Percentiles rank a stretch among this genome's conserved stretches.
Evolutionary conservation across 1,140 invertebrate genomes (phyloP).

Genomic region (Catajapyx aquilonaris): DNA sequence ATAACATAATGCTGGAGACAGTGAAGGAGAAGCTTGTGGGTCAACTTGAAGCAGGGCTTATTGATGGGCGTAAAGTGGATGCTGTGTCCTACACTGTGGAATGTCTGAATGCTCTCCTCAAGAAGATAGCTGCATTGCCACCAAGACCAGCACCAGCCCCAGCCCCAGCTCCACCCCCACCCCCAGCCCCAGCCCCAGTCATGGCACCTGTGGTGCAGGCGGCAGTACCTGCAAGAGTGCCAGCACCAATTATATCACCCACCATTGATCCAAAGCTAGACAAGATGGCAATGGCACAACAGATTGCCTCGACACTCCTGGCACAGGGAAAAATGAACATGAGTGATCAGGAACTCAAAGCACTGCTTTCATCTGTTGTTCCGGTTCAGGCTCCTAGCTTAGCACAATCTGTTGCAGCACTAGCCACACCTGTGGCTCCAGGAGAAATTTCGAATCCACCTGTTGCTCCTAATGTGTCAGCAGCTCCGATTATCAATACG

Average conservation of each 20-base stretch:
- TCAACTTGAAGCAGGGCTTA: conserved; percentile 48
- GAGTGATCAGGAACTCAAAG: conserved; percentile 46
- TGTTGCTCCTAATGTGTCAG: conserved; percentile 18
- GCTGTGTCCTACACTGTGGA: neutral
- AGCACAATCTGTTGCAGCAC: conserved; percentile 5
- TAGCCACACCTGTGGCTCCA: neutral
- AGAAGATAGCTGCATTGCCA: neutral
- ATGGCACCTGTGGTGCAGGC: conserved; percentile 22
- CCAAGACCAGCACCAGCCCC: neutral
- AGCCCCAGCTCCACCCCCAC: neutral
- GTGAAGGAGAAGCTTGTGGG: conserved; percentile 67
- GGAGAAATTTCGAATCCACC: conserved; percentile 9
- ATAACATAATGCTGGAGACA: conserved; percentile 53
- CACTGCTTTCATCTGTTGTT: conserved; percentile 50
- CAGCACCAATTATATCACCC: too few species aligned
- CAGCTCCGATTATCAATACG: too few species aligned
- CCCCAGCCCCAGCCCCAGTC: neutral
- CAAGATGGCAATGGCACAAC: conserved; percentile 46
- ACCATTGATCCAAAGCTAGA: conserved; percentile 43
- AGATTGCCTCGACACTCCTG: conserved; percentile 49
- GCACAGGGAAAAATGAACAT: conserved; percentile 56
- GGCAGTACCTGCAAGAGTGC: conserved; percentile 37
- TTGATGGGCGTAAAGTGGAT: conserved; percentile 21
- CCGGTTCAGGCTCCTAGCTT: conserved; percentile 3
- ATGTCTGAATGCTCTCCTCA: neutral